Evolutionary conservation across 2,888 invertebrate genomes (phyloP).

Genomic region (Acrobasis repandana): DNA sequence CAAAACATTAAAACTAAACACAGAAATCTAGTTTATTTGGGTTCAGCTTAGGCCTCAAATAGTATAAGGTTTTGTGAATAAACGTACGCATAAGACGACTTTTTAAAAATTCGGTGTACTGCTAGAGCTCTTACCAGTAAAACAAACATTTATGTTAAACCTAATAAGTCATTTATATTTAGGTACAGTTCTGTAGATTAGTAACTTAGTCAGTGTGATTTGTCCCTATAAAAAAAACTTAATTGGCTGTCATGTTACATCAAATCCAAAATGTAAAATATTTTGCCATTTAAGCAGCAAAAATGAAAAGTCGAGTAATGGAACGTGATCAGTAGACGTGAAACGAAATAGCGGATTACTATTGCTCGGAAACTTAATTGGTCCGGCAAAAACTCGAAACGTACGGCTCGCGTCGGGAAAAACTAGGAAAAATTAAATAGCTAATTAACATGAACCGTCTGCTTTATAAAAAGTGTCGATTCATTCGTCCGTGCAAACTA

Average conservation of each 20-base stretch:
- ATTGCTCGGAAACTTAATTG: slow-evolving; percentile 24
- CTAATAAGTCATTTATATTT: too few species aligned
- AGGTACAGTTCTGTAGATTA: too few species aligned
- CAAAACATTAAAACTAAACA: too few species aligned
- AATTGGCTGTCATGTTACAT: background rate
- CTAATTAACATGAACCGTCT: slow-evolving; percentile 49
- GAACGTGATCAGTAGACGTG: slow-evolving; percentile 24
- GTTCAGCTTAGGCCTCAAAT: too few species aligned
- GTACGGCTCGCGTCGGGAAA: slow-evolving; percentile 24
- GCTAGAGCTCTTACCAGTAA: too few species aligned
- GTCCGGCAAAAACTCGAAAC: slow-evolving; percentile 25
- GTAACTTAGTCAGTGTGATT: too few species aligned
- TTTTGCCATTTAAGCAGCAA: slow-evolving; percentile 7
- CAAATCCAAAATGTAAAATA: slow-evolving; percentile 3
- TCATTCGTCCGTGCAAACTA: slow-evolving; percentile 74
- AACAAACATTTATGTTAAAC: too few species aligned
- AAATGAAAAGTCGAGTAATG: slow-evolving; percentile 16
- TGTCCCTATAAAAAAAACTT: too few species aligned
- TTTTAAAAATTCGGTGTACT: too few species aligned
- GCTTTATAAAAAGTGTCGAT: slow-evolving; percentile 62
- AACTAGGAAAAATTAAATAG: slow-evolving; percentile 34
- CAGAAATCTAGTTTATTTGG: too few species aligned
- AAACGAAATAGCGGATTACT: slow-evolving; percentile 26
- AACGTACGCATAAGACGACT: too few species aligned
- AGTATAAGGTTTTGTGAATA: too few species aligned